A percentile compares a stretch with the other conserved stretches of the same genome.
Conservation (phyloP, 2,888 invertebrate genomes). For the Drepanosiphum platanoidis region DNA sequence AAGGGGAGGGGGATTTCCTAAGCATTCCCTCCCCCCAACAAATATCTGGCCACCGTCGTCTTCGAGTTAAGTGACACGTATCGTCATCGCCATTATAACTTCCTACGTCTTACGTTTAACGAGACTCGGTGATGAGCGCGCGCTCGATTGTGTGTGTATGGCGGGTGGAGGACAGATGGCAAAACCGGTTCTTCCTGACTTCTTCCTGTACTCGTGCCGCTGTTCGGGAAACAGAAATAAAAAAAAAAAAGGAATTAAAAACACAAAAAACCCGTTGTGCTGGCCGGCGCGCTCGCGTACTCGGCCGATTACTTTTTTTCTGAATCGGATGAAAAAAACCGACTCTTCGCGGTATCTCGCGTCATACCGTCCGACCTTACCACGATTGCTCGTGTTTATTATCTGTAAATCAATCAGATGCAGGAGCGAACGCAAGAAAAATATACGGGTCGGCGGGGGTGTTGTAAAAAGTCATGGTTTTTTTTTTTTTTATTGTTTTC, state of each 20-base stretch:
- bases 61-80: too few species aligned
- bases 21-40: too few species aligned
- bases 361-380: too few species aligned
- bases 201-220: constrained; percentile 15
- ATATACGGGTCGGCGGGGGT: too few species aligned
- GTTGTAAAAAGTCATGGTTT: too few species aligned
- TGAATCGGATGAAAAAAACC: background rate
- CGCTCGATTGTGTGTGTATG: background rate
- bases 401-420: too few species aligned
- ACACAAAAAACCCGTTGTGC: constrained; percentile 29
- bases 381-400: background rate
- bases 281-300: background rate
- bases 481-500: too few species aligned
- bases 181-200: constrained; percentile 45
- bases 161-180: constrained; percentile 32
- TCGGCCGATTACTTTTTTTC: background rate
- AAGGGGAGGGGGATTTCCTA: too few species aligned
- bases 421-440: too few species aligned
- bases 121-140: background rate
- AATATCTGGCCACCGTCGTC: too few species aligned
- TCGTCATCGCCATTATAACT: too few species aligned
- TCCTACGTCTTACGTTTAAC: background rate
- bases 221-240: background rate
- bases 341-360: background rate
- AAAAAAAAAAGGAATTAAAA: constrained; percentile 24